phyloP scores from a whole-genome alignment of 2,888 invertebrate species.

The Phalangium opilio region DNA sequence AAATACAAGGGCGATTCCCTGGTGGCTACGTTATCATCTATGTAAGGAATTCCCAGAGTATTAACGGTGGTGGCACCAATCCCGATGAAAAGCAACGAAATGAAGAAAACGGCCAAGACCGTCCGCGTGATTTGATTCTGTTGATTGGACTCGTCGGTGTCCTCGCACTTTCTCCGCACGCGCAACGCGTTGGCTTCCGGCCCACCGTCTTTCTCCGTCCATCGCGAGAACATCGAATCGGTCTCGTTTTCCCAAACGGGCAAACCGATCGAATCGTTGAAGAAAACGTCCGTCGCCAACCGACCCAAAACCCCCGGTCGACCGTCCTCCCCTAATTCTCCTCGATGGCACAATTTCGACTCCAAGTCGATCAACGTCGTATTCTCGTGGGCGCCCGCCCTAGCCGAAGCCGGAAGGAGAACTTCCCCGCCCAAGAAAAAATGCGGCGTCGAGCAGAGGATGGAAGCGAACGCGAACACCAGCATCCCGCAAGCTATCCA shows the following conservation, averaged over 20 bases:
- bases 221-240: background rate
- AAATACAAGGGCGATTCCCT: conserved; percentile 82
- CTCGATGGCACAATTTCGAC: conserved; percentile 18
- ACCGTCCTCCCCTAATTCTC: conserved; percentile 1
- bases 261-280: background rate
- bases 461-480: conserved; percentile 66
- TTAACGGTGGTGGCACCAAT: conserved; percentile 85
- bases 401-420: conserved; percentile 58
- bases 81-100: conserved; percentile 71
- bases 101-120: conserved; percentile 72
- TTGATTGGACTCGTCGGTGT: conserved; percentile 6
- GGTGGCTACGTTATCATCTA: conserved; percentile 84
- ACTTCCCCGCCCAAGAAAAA: conserved; percentile 60
- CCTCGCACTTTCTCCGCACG: conserved; percentile 2
- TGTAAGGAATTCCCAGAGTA: conserved; percentile 80
- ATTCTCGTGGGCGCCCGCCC: conserved; percentile 34
- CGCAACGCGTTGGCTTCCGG: background rate
- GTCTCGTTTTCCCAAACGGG: background rate
- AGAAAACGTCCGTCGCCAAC: background rate
- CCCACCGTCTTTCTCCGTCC: conserved; percentile 1
- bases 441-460: conserved; percentile 75
- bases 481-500: conserved; percentile 90
- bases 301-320: conserved; percentile 4
- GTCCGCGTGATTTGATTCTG: conserved; percentile 28
- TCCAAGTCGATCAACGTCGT: conserved; percentile 12